A percentile compares a stretch with the other conserved stretches of the same genome.
Evolutionary conservation across 2,113 vertebrate genomes (phyloP).

Genomic region (Saccopteryx leptura): DNA sequence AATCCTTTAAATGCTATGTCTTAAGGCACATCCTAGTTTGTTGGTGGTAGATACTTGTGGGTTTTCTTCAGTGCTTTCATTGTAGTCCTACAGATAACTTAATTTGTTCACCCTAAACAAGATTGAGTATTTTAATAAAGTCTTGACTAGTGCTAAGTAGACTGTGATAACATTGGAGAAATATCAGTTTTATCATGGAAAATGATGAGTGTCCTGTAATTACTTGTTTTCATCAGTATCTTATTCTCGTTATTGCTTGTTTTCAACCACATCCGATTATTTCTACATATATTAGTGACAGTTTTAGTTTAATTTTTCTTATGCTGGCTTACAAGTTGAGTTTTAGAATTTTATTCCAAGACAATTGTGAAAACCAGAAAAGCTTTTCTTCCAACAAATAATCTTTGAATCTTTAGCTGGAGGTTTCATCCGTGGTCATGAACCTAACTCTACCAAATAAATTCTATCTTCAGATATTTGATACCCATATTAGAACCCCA

Average conservation of each 20-base stretch:
- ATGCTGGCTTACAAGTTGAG: conserved; percentile 42
- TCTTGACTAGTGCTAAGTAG: conserved; percentile 57
- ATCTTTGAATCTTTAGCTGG: neutral
- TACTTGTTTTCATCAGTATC: conserved; percentile 57
- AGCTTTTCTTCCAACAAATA: neutral
- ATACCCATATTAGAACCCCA: neutral
- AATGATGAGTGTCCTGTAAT: conserved; percentile 36
- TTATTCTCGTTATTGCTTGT: conserved; percentile 47
- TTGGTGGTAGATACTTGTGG: conserved; percentile 39
- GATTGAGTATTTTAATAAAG: conserved; percentile 82
- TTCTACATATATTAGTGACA: conserved; percentile 3
- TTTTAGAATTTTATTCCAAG: conserved; percentile 30
- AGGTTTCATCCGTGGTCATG: neutral
- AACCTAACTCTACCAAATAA: neutral
- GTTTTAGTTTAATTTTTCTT: conserved; percentile 36
- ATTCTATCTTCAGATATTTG: neutral
- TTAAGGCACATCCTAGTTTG: conserved; percentile 10
- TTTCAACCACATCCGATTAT: conserved; percentile 62
- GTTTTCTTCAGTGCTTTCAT: conserved; percentile 59
- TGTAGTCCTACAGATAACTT: conserved; percentile 61
- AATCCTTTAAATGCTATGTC: neutral
- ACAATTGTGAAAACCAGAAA: conserved; percentile 2
- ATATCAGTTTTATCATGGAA: conserved; percentile 15
- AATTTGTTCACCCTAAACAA: conserved; percentile 69
- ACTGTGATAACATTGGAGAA: conserved; percentile 53